Evolutionary conservation across 2,888 invertebrate genomes (phyloP).

Genomic region (Anagyrus pseudococci): DNA sequence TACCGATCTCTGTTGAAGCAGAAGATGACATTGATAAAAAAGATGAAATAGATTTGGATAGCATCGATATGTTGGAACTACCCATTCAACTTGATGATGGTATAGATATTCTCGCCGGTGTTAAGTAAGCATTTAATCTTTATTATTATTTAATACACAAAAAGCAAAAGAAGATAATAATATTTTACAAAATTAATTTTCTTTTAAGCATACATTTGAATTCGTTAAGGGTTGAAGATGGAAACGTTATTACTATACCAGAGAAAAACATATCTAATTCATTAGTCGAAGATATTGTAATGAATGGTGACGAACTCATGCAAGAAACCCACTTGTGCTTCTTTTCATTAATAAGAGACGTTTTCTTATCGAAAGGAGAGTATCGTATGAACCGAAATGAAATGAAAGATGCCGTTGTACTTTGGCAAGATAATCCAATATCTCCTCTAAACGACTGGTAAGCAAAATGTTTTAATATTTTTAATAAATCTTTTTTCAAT

Average conservation of each 20-base stretch:
- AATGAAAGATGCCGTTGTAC: constrained; percentile 74
- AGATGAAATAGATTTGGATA: constrained; percentile 65
- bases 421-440: constrained; percentile 81
- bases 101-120: constrained; percentile 64
- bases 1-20: constrained; percentile 42
- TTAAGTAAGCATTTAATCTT: constrained; percentile 56
- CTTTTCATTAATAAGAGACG: constrained; percentile 85
- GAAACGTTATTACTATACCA: constrained; percentile 52
- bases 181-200: not conserved
- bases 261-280: constrained; percentile 51
- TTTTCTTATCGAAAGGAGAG: constrained; percentile 85
- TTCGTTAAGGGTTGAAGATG: no score
- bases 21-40: constrained; percentile 56
- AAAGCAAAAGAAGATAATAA: not conserved
- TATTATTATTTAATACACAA: not conserved
- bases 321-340: constrained; percentile 86
- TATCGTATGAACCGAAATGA: constrained; percentile 81
- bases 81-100: constrained; percentile 77
- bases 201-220: constrained; percentile 49
- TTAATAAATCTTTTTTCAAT: not conserved
- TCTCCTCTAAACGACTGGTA: constrained; percentile 84
- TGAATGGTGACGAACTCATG: constrained; percentile 64
- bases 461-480: not conserved
- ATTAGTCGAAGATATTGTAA: constrained; percentile 47
- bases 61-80: constrained; percentile 78